These are phyloP conservation scores for Lepidocyrtoides sp. DNA, from an alignment of 2,888 invertebrate species.

Conservation along the genomic window DNA sequence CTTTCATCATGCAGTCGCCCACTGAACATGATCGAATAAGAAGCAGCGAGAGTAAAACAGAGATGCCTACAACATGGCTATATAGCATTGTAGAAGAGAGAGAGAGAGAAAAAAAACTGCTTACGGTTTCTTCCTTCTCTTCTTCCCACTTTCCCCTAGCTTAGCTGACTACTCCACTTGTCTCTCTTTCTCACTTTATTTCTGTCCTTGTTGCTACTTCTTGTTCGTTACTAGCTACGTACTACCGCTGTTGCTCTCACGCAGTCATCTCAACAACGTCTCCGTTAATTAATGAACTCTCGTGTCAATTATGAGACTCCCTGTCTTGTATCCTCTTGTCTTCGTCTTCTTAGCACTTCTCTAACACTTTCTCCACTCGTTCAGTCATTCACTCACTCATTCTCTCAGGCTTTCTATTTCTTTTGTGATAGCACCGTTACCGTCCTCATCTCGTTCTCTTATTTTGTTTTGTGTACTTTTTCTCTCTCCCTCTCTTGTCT, in stretches of 20 bases:
- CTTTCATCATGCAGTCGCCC: constrained; percentile 23
- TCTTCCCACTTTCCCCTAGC: background rate
- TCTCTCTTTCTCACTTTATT: constrained; percentile 9
- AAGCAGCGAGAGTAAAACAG: constrained; percentile 3
- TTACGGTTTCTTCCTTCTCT: background rate
- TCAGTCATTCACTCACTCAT: constrained; percentile 22
- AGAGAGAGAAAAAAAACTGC: constrained; percentile 22
- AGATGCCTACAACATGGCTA: no score
- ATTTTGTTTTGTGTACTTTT: background rate
- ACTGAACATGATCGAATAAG: background rate
- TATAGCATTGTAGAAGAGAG: no score
- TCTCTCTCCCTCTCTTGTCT: background rate
- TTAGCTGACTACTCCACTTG: background rate
- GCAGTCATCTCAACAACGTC: constrained; percentile 60
- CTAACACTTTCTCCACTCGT: background rate
- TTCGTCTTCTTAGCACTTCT: background rate
- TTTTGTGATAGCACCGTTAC: constrained; percentile 23
- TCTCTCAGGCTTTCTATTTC: background rate
- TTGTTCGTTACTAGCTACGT: no score
- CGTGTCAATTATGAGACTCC: constrained; percentile 71
- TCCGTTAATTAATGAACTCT: constrained; percentile 72
- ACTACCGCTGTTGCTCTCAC: constrained; percentile 57
- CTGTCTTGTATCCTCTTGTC: constrained; percentile 66
- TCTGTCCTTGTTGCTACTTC: constrained; percentile 3
- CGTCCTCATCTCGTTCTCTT: background rate